These are phyloP conservation scores for Ptiloglossa arizonensis DNA, from an alignment of 1,140 invertebrate genomes.

Conservation along the genomic window DNA sequence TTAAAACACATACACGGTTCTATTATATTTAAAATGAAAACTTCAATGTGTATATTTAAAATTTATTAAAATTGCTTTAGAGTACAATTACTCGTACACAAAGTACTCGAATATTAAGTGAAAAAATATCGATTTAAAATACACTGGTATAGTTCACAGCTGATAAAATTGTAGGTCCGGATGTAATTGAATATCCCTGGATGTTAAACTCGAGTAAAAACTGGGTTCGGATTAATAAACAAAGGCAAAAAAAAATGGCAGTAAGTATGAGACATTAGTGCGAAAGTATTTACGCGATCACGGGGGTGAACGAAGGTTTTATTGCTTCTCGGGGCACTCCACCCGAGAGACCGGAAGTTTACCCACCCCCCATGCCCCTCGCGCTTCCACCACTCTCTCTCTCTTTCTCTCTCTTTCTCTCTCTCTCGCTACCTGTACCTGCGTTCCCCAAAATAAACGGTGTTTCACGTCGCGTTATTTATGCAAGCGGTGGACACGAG, in stretches of 20 bases:
- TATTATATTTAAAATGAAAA: too few relatives aligned
- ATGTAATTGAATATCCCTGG: too few relatives aligned
- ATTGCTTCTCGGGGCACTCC: conserved; percentile 32
- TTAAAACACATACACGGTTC: too few relatives aligned
- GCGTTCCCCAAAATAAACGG: conserved; percentile 46
- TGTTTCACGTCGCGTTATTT: conserved; percentile 55
- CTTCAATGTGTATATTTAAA: too few relatives aligned
- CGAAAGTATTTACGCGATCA: conserved; percentile 17
- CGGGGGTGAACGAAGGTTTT: conserved; percentile 29
- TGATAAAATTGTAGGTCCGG: too few relatives aligned
- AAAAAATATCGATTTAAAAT: too few relatives aligned
- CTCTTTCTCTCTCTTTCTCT: not conserved
- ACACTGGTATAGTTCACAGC: too few relatives aligned
- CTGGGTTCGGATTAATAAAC: too few relatives aligned
- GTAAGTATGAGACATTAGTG: conserved; percentile 31
- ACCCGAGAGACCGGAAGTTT: conserved; percentile 53
- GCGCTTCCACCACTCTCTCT: not conserved
- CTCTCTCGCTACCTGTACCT: not conserved
- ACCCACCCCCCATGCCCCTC: not conserved
- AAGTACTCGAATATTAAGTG: too few relatives aligned
- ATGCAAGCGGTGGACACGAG: conserved; percentile 50
- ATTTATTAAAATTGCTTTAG: too few relatives aligned
- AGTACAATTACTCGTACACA: too few relatives aligned
- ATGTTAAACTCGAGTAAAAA: too few relatives aligned
- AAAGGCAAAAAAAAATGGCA: conserved; percentile 3